phyloP scores from a whole-genome alignment of 2,888 invertebrate genomes.

The Galerucella nymphaeae region DNA sequence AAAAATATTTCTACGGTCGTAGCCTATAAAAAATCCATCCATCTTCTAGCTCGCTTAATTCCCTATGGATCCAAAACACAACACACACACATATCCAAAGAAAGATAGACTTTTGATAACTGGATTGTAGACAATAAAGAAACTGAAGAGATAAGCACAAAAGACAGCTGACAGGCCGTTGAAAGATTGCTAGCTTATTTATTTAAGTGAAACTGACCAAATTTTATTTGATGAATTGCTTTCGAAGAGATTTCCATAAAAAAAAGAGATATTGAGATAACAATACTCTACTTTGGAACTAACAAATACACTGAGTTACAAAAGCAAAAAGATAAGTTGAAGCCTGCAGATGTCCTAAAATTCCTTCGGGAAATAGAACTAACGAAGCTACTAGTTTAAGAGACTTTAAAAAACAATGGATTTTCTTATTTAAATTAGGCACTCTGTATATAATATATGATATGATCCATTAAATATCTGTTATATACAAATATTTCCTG shows the following conservation, averaged over 20 bases:
- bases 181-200: conserved; percentile 64
- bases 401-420: too few species aligned
- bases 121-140: conserved; percentile 66
- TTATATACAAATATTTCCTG: conserved; percentile 3
- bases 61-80: conserved; percentile 58
- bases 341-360: too few species aligned
- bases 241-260: conserved; percentile 23
- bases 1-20: conserved; percentile 44
- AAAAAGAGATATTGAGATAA: conserved; percentile 14
- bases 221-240: conserved; percentile 40
- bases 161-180: conserved; percentile 65
- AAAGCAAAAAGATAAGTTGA: too few species aligned
- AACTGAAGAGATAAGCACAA: conserved; percentile 65
- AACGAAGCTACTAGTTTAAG: too few species aligned
- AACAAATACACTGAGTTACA: neutral
- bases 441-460: neutral
- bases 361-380: too few species aligned
- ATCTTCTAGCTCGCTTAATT: conserved; percentile 58
- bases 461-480: neutral
- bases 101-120: conserved; percentile 63
- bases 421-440: too few species aligned
- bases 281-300: neutral
- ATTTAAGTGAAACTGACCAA: conserved; percentile 59
- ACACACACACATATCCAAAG: conserved; percentile 33
- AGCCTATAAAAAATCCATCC: conserved; percentile 64